phyloP scores from a whole-genome alignment of 2,797 vertebrate species.

The Lutjanus argentimaculatus region DNA sequence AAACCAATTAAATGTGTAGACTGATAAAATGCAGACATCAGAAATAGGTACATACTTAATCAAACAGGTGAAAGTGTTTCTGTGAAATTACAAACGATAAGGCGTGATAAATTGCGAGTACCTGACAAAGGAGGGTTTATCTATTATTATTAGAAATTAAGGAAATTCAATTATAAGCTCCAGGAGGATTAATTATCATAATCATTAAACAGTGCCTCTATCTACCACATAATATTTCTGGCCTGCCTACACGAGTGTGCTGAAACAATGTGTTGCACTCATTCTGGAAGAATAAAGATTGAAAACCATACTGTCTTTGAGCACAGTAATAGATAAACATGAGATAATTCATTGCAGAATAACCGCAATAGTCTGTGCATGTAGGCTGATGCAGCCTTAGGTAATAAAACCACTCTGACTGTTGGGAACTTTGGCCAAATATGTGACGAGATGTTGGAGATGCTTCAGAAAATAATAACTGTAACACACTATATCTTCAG shows the following conservation, averaged over 20 bases:
- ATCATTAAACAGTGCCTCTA: constrained; percentile 4
- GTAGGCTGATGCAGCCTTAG: background rate
- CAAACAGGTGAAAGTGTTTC: constrained; percentile 18
- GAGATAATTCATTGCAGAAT: background rate
- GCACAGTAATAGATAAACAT: background rate
- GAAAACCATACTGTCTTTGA: background rate
- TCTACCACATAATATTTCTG: constrained; percentile 6
- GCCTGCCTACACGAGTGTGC: background rate
- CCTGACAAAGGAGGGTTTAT: constrained; percentile 33
- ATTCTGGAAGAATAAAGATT: background rate
- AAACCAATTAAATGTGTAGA: background rate
- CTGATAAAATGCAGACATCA: background rate
- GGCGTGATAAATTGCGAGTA: constrained; percentile 6
- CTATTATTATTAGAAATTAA: constrained; percentile 32
- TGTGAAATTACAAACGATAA: constrained; percentile 25
- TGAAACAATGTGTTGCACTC: background rate
- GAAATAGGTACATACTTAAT: background rate
- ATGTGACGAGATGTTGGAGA: background rate
- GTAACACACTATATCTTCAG: background rate
- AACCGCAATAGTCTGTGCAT: background rate
- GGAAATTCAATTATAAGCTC: constrained; percentile 28
- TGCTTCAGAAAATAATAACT: background rate
- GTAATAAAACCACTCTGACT: background rate
- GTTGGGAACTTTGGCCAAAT: background rate
- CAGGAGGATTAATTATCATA: constrained; percentile 23